These are phyloP conservation scores for Chloebia gouldiae DNA, from an alignment of 2,113 vertebrate species.

Conservation along the genomic window DNA sequence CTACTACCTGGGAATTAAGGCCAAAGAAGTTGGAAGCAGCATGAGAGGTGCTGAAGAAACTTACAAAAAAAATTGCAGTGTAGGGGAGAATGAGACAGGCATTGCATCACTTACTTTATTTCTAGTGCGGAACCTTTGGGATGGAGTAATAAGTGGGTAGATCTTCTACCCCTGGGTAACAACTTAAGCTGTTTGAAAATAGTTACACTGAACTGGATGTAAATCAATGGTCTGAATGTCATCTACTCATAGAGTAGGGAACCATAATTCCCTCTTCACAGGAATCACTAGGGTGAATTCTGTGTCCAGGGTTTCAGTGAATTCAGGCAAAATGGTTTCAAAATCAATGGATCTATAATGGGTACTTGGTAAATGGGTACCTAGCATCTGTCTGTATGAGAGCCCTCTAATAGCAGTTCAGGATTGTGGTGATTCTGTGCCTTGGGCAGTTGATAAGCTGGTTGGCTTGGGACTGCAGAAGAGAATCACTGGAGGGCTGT, in stretches of 20 bases:
- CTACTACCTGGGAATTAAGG: conserved; percentile 13
- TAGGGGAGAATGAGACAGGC: not conserved
- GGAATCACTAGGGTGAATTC: not conserved
- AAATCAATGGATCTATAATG: not conserved
- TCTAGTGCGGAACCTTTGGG: not conserved
- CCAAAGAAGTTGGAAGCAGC: not conserved
- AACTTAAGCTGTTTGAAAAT: not conserved
- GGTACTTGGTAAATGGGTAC: not conserved
- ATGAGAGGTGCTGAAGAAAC: not conserved
- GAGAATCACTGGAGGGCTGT: not conserved
- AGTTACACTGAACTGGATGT: not conserved
- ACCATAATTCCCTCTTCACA: not conserved
- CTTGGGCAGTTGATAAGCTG: not conserved
- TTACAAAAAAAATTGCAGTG: not conserved
- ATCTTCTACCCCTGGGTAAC: not conserved
- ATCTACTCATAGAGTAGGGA: not conserved
- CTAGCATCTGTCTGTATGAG: not conserved
- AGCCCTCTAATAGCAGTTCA: not conserved
- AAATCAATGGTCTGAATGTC: not conserved
- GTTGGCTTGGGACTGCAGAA: not conserved
- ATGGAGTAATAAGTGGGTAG: not conserved
- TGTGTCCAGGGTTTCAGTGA: not conserved
- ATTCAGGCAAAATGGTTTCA: not conserved
- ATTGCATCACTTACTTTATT: not conserved
- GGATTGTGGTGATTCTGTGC: not conserved